Conservation (phyloP, 2,113 vertebrate genomes). For the Vidua chalybeata region DNA sequence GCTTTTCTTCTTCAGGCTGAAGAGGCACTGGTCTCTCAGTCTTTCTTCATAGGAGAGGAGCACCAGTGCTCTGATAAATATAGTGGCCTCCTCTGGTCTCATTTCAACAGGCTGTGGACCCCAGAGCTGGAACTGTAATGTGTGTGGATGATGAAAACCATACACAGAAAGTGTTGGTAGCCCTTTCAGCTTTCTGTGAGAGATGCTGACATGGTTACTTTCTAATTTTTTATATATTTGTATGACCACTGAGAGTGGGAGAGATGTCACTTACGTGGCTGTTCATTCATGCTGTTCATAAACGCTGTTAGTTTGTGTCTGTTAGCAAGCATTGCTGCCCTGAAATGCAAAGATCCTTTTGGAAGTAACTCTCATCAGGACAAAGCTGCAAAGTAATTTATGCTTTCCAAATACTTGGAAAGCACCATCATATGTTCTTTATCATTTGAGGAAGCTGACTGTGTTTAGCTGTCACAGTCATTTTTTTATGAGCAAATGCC, state of each 20-base stretch:
- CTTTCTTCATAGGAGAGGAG: not conserved
- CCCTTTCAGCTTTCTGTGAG: not conserved
- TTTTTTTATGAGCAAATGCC: not conserved
- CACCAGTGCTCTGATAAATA: not conserved
- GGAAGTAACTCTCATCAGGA: not conserved
- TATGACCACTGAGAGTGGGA: not conserved
- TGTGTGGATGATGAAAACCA: not conserved
- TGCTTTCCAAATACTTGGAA: not conserved
- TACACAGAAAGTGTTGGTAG: not conserved
- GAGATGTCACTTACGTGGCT: not conserved
- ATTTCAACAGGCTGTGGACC: not conserved
- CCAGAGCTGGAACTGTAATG: not conserved
- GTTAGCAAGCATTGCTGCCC: not conserved
- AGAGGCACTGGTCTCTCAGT: not conserved
- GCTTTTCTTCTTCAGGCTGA: not conserved
- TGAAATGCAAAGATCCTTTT: not conserved
- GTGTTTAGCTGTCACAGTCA: not conserved
- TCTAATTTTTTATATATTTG: not conserved
- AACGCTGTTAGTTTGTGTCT: not conserved
- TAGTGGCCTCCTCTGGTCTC: not conserved
- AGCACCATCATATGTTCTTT: not conserved
- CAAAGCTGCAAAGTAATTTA: not conserved
- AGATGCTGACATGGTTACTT: not conserved
- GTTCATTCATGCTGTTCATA: not conserved
- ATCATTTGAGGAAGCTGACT: not conserved